Base-by-base conservation (phyloP, 2,888 invertebrate genomes). In the Patella pellucida region DNA sequence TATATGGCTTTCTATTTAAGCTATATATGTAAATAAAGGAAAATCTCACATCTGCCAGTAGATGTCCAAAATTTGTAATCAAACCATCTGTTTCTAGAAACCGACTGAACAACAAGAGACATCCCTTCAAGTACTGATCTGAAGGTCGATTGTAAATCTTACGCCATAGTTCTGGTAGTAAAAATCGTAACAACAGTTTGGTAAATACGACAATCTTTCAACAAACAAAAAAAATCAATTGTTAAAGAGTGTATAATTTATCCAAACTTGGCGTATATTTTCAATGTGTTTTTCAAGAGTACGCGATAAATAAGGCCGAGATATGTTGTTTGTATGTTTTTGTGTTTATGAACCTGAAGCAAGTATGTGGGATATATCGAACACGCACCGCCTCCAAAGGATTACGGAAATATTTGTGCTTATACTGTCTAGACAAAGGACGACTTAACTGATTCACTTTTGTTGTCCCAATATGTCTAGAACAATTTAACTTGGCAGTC, bases 291-390 rank as follows among this genome's bases (percentile, higher is more conserved):
- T 62, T 62, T 62, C 62, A 23, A 62, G 23, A 62, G 62, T 62
- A 62, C 19, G 23, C 19, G 4, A 23, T 62, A 62, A 62, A 62
- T 62, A 62, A 19, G 23, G 23, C 62, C 23, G 62, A 23, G 19
- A 62, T 62, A 62, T 62, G 19, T 19, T 62, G 62, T 62, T 62
- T 62, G 62, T 62, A 12, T 9, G 19, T 62, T 62, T 62, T 62
- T 62, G 12, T 62, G 62, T 62, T 62, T 62, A 62, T 62, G 62
- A 62, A 62, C 62, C 62, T 19, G 62, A 62, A 62, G 62, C 19
- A 62, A 62, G 19, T 62, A 62, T 62, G 62, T 14, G 19, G 23
- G 62, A 62, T 62, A 62, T 62, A 62, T 62, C 23, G 23, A 62
- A 19, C 62, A 62, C 23, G 62, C 23, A 62, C 62, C 62, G 19